These are phyloP conservation scores for Mionectes olivaceus DNA, from an alignment of 2,797 vertebrate species.

Conservation along the genomic window DNA sequence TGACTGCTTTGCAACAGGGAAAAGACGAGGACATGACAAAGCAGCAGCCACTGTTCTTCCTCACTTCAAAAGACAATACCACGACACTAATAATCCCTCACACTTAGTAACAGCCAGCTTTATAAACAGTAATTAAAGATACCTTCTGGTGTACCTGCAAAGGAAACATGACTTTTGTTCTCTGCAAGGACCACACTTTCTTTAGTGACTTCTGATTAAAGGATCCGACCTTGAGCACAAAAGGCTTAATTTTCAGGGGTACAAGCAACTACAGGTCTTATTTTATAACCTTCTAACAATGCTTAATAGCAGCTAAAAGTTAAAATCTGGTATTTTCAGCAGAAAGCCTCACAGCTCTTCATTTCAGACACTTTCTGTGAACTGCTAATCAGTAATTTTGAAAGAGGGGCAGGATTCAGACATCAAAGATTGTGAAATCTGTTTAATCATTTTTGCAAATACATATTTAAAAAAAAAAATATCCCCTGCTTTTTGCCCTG, in stretches of 20 bases:
- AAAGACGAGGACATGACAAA: neutral
- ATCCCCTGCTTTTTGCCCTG: neutral
- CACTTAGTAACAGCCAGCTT: neutral
- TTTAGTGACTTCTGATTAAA: constrained; percentile 30
- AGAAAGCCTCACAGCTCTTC: neutral
- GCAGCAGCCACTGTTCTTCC: constrained; percentile 1
- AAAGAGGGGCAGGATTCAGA: neutral
- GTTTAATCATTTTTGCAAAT: neutral
- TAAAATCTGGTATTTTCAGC: neutral
- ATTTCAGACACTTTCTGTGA: neutral
- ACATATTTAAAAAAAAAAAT: neutral
- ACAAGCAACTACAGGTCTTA: constrained; percentile 8
- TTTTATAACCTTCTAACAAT: neutral
- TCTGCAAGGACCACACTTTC: neutral
- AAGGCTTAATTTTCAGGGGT: constrained; percentile 22
- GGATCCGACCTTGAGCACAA: neutral
- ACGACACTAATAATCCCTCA: constrained; percentile 3
- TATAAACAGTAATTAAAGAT: constrained; percentile 49
- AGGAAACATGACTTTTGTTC: neutral
- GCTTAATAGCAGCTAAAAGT: neutral
- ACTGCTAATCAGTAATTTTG: neutral
- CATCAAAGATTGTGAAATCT: neutral
- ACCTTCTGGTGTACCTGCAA: constrained; percentile 30
- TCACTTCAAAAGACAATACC: constrained; percentile 28
- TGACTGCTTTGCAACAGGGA: neutral